These are phyloP conservation scores for Tiliacea aurago DNA, from an alignment of 2,888 invertebrate genomes.

Conservation along the genomic window DNA sequence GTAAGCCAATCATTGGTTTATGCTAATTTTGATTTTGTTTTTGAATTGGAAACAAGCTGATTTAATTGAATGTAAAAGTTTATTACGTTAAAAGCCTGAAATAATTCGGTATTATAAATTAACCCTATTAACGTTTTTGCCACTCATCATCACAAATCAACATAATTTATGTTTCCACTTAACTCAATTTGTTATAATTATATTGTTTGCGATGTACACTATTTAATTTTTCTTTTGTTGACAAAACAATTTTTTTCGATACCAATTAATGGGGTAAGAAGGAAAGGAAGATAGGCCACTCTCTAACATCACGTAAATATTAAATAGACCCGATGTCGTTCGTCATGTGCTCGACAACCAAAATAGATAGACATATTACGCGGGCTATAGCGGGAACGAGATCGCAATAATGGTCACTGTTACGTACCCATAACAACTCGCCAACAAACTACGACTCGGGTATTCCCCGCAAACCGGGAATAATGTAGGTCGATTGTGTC, in stretches of 20 bases:
- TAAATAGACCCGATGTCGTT: too few species aligned
- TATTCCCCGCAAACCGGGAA: too few species aligned
- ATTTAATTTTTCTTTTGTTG: not conserved
- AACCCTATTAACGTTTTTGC: not conserved
- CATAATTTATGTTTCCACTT: not conserved
- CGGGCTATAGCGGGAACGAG: too few species aligned
- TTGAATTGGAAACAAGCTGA: not conserved
- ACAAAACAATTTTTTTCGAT: not conserved
- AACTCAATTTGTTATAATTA: not conserved
- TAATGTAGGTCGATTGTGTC: too few species aligned
- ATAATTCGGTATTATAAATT: not conserved
- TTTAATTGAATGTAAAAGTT: slow-evolving; percentile 1
- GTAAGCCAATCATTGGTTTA: slow-evolving; percentile 22
- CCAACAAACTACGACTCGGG: too few species aligned
- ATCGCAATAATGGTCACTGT: too few species aligned
- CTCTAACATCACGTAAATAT: too few species aligned
- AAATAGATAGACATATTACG: too few species aligned
- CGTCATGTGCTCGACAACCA: too few species aligned
- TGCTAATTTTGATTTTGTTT: slow-evolving; percentile 29
- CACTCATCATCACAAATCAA: not conserved
- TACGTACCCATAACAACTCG: too few species aligned
- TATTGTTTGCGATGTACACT: not conserved
- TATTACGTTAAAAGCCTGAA: not conserved
- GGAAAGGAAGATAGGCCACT: too few species aligned
- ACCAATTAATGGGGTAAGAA: not conserved